These are phyloP conservation scores for Apis cerana DNA, from an alignment of 1,140 invertebrate species.

Conservation along the genomic window DNA sequence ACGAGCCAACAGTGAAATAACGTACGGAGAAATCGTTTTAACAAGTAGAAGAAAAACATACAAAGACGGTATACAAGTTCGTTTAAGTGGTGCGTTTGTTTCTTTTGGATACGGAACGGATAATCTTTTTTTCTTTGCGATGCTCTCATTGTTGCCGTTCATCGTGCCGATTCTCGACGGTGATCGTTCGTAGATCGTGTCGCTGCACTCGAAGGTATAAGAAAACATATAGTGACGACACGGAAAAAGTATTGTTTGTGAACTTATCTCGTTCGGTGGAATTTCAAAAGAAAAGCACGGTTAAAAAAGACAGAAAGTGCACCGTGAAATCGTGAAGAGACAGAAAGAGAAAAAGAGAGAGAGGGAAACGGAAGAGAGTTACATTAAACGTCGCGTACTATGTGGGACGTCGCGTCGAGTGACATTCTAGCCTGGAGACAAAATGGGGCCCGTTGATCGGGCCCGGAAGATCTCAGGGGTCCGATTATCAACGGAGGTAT, in stretches of 20 bases:
- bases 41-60: not conserved
- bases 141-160: constrained; percentile 35
- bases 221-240: constrained; percentile 19
- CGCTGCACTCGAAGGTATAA: constrained; percentile 22
- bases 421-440: constrained; percentile 65
- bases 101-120: not conserved
- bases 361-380: constrained; percentile 50
- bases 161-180: constrained; percentile 14
- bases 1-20: constrained; percentile 26
- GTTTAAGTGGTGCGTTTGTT: not conserved
- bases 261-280: not conserved
- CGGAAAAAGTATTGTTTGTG: constrained; percentile 13
- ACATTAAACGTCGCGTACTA: constrained; percentile 46
- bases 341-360: constrained; percentile 10
- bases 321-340: not conserved
- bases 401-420: constrained; percentile 71
- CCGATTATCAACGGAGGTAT: constrained; percentile 73
- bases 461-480: constrained; percentile 71
- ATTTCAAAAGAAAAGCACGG: not conserved
- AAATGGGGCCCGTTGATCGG: constrained; percentile 78
- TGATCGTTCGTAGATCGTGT: constrained; percentile 35
- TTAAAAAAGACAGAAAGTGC: not conserved
- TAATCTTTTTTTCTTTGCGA: not conserved
- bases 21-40: constrained; percentile 32
- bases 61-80: not conserved